A percentile compares a stretch with the other conserved stretches of the same genome.
These are phyloP conservation scores for Lophura swinhoii DNA, from an alignment of 2,797 vertebrate genomes.

Conservation along the genomic window DNA sequence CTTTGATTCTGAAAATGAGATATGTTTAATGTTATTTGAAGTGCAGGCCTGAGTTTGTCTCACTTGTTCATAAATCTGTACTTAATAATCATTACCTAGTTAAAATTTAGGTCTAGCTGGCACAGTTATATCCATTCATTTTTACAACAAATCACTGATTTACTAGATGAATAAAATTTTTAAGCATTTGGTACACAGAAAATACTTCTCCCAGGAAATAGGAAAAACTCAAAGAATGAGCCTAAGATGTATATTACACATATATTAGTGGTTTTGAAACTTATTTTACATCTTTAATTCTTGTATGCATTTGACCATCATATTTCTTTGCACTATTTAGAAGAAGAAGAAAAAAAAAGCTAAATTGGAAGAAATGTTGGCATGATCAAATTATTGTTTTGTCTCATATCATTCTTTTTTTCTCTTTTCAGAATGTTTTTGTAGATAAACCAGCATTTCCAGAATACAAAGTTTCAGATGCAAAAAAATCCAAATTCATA, in stretches of 20 bases:
- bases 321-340: background rate
- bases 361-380: background rate
- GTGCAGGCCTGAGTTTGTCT: background rate
- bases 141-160: background rate
- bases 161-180: background rate
- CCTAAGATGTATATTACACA: no score
- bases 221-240: background rate
- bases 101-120: background rate
- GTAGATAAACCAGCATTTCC: slow-evolving; percentile 94
- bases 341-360: background rate
- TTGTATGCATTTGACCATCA: background rate
- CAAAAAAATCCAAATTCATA: slow-evolving; percentile 98
- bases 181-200: background rate
- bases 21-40: background rate
- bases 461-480: slow-evolving; percentile 97
- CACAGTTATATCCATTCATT: background rate
- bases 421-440: slow-evolving; percentile 91
- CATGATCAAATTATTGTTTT: background rate
- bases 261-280: background rate
- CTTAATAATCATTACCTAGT: background rate
- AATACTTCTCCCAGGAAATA: background rate
- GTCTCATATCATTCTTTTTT: slow-evolving; percentile 20
- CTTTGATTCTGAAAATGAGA: background rate
- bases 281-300: background rate
- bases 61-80: background rate